Base-by-base conservation (phyloP, 2,797 vertebrate genomes). In the Enteromius paludinosus region DNA sequence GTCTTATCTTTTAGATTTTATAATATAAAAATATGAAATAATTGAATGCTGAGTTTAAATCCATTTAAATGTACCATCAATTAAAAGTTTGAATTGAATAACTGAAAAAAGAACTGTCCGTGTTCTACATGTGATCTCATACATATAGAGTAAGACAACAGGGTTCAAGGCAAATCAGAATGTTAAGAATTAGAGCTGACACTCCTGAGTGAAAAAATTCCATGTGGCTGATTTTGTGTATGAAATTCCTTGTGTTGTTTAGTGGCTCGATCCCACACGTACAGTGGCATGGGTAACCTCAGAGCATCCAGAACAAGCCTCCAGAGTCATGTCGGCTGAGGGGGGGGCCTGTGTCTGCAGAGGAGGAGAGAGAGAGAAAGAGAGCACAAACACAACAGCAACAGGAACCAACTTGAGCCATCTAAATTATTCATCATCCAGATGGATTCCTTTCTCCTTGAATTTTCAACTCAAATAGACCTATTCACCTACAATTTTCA, bases 401-500 rank as follows among this genome's bases (percentile, higher is more conserved):
- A 97, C 97, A 98, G 98, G 97, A 98, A 98, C 95, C 95, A 97
- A 97, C 97, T 97, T 96, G 95, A 98, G 96, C 96, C 95, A 93
- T 95, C 96, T 99, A 97, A 99, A 99, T 99, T 98, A 99, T 99
- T 98, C 96, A 99, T 97, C 90, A 81, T 92, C 96, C 98, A 99
- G 97, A 98, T 99, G 97, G 97, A 97, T 97, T 96, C 94, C 94
- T 97, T 95, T 98, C 97, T 96, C 93, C 95, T 94, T 92, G 94
- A 93, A 96, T 95, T 96, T 95, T 90, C 92, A 92, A 93, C 91
- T 92, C 94, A 94, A 95, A 93, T 89, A 59, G 89, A 72, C 91
- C 87, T 74, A 90, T 92, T 92, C 89, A 85, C 89, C 90, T 87
- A 88, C 88, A 83, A 80, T 30, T 78, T 85, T 78, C 79, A 33